phyloP scores from a whole-genome alignment of 2,113 vertebrate species.

The Copsychus sechellarum region DNA sequence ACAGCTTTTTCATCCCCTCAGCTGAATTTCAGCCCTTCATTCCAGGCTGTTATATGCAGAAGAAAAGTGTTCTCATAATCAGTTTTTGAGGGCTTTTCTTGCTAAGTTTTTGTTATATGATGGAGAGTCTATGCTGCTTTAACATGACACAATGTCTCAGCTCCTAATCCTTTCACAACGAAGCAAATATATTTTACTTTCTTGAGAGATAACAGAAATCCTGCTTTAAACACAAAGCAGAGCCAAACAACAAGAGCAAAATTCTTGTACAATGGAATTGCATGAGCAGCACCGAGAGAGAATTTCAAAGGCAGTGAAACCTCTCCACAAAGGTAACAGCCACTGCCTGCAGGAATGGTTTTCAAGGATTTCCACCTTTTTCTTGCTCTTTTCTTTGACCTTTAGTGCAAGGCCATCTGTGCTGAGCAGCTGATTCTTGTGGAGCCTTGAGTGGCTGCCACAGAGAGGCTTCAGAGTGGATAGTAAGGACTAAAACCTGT shows the following conservation, averaged over 20 bases:
- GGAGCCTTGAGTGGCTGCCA: background rate
- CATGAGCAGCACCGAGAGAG: background rate
- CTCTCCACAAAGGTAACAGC: background rate
- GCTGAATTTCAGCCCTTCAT: background rate
- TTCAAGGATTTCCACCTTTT: background rate
- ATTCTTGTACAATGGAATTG: background rate
- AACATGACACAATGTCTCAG: background rate
- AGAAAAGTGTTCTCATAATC: background rate
- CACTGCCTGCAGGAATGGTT: background rate
- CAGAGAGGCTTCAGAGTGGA: background rate
- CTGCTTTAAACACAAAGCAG: background rate
- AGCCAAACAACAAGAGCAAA: background rate
- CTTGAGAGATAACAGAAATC: background rate
- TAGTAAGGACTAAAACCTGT: background rate
- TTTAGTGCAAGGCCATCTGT: conserved; percentile 28
- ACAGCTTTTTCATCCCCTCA: background rate
- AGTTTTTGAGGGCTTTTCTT: background rate
- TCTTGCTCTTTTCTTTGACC: background rate
- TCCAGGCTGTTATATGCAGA: background rate
- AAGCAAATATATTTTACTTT: background rate
- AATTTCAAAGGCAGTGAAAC: background rate
- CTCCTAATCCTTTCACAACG: background rate
- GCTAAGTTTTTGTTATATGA: background rate
- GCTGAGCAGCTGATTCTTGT: background rate
- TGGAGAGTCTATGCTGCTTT: background rate